phyloP scores from a whole-genome alignment of 2,888 invertebrate genomes.

The Aspidiotus destructor region DNA sequence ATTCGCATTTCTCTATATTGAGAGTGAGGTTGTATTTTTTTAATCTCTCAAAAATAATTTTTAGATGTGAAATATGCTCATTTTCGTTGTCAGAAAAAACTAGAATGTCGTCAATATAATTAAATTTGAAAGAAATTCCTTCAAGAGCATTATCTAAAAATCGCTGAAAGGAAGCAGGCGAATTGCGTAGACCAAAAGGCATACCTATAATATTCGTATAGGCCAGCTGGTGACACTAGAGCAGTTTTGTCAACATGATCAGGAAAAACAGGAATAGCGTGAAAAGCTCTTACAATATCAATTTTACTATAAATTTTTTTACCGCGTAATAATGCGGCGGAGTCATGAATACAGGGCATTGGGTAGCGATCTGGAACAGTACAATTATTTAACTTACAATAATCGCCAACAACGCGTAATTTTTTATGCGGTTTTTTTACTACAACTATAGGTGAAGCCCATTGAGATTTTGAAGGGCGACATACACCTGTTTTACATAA shows the following conservation, averaged over 20 bases:
- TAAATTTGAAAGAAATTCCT: background rate
- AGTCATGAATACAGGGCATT: no score
- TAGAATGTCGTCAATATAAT: background rate
- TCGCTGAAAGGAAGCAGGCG: background rate
- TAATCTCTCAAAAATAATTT: slow-evolving; percentile 3
- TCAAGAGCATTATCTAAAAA: background rate
- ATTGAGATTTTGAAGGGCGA: background rate
- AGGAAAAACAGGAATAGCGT: background rate
- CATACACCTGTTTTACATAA: no score
- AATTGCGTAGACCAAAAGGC: background rate
- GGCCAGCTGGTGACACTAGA: background rate
- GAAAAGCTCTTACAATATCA: slow-evolving; percentile 3
- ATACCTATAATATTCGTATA: background rate
- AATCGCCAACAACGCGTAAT: no score
- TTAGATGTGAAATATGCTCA: background rate
- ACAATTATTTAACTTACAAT: no score
- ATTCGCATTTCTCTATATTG: no score
- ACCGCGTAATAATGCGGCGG: no score
- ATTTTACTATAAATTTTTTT: background rate
- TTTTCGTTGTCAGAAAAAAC: background rate
- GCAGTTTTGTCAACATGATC: background rate
- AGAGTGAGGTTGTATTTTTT: background rate
- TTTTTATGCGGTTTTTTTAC: no score
- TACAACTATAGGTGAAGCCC: background rate
- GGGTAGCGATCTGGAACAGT: no score